phyloP scores from a whole-genome alignment of 1,140 invertebrate genomes.

The Drosophila bocqueti region DNA sequence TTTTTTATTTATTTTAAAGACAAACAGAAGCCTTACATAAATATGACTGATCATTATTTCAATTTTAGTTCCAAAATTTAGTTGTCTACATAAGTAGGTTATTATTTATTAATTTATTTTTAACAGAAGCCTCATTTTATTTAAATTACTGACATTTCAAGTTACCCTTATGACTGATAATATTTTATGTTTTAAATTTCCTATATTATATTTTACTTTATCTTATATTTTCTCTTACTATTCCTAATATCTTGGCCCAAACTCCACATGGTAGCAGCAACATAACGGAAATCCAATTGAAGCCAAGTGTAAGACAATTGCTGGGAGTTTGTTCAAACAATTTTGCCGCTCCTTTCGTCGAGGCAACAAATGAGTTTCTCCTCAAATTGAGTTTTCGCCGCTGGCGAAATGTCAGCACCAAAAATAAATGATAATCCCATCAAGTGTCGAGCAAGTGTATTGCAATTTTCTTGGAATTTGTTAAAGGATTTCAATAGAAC shows the following conservation, averaged over 20 bases:
- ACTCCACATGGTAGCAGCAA: neutral
- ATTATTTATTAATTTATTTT: neutral
- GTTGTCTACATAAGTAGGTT: too few species aligned
- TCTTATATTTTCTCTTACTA: too few species aligned
- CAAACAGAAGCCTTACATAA: too few species aligned
- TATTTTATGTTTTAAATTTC: neutral
- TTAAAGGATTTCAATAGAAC: slow-evolving; percentile 19
- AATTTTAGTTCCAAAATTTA: too few species aligned
- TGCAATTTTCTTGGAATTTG: slow-evolving; percentile 43
- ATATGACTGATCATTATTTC: too few species aligned
- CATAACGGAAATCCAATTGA: slow-evolving; percentile 47
- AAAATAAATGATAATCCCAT: slow-evolving; percentile 54
- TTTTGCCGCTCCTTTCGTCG: slow-evolving; percentile 28
- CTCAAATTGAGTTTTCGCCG: slow-evolving; percentile 48
- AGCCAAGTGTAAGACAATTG: slow-evolving; percentile 50
- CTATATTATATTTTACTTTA: neutral
- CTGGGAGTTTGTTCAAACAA: slow-evolving; percentile 30
- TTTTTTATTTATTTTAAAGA: neutral
- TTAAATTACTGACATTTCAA: neutral
- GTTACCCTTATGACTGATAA: neutral
- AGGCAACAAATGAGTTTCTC: slow-evolving; percentile 43
- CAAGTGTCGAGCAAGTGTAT: slow-evolving; percentile 39
- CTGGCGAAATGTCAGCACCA: slow-evolving; percentile 46
- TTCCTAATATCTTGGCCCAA: neutral
- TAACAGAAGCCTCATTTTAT: neutral